Evolutionary conservation across 2,797 vertebrate genomes (phyloP).

Genomic region (Rhabdophis nuchalis): DNA sequence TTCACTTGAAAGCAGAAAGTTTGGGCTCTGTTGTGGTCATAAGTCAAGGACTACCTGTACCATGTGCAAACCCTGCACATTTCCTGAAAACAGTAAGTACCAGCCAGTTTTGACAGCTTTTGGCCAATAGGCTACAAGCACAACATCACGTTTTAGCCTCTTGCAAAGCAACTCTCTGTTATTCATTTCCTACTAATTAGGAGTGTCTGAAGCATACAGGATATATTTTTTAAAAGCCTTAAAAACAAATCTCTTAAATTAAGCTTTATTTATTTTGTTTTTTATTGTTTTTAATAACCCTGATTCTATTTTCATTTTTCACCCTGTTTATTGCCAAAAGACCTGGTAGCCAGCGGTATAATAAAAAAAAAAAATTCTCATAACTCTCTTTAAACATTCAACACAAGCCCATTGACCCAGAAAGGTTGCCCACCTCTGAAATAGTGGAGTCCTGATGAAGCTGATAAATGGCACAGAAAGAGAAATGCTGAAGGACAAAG

Average conservation of each 20-base stretch:
- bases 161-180: background rate
- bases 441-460: background rate
- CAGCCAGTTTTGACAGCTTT: background rate
- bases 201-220: background rate
- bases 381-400: background rate
- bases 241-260: background rate
- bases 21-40: no score
- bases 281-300: background rate
- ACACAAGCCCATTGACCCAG: background rate
- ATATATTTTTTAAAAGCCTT: background rate
- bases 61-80: background rate
- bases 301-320: background rate
- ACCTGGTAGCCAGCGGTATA: background rate
- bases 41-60: background rate
- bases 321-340: background rate
- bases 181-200: background rate
- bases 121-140: background rate
- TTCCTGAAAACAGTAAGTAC: background rate
- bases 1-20: no score
- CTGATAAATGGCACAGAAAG: background rate
- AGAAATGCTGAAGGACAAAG: background rate
- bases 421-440: background rate
- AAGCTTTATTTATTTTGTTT: background rate
- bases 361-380: no score
- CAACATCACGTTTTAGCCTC: background rate